These are phyloP conservation scores for Lacanobia oleracea DNA, from an alignment of 2,888 invertebrate genomes.

Conservation along the genomic window DNA sequence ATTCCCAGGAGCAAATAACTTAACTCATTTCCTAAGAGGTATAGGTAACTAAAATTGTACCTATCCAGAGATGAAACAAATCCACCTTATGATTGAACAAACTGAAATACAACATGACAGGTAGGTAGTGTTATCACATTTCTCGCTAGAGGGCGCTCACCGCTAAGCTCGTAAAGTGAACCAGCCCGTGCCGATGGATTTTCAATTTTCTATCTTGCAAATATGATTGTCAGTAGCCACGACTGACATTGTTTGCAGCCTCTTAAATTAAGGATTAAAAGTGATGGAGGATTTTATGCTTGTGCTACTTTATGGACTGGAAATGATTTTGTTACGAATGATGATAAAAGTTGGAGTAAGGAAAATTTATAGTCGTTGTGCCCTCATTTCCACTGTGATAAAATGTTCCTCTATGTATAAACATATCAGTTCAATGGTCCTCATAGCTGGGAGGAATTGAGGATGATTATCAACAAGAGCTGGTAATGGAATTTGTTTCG, in stretches of 20 bases:
- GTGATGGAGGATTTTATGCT: conserved; percentile 31
- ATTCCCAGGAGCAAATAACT: background rate
- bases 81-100: conserved; percentile 39
- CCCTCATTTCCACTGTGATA: background rate
- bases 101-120: conserved; percentile 28
- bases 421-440: too few relatives aligned
- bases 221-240: conserved; percentile 63
- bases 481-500: background rate
- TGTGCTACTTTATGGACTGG: conserved; percentile 26
- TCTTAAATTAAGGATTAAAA: conserved; percentile 40
- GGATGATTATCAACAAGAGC: background rate
- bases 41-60: background rate
- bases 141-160: conserved; percentile 34
- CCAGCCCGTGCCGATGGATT: conserved; percentile 62
- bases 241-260: conserved; percentile 27
- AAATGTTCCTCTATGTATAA: background rate
- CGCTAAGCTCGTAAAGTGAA: conserved; percentile 49
- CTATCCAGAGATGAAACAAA: conserved; percentile 18
- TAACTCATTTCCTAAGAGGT: background rate
- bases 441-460: background rate
- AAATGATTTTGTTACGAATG: conserved; percentile 23
- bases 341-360: background rate
- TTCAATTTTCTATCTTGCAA: conserved; percentile 65
- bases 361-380: background rate
- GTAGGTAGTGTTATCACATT: conserved; percentile 23